A percentile compares a stretch with the other conserved stretches of the same genome.
phyloP scores from a whole-genome alignment of 35 echinoderm and acorn worm species.

The Lytechinus pictus region DNA sequence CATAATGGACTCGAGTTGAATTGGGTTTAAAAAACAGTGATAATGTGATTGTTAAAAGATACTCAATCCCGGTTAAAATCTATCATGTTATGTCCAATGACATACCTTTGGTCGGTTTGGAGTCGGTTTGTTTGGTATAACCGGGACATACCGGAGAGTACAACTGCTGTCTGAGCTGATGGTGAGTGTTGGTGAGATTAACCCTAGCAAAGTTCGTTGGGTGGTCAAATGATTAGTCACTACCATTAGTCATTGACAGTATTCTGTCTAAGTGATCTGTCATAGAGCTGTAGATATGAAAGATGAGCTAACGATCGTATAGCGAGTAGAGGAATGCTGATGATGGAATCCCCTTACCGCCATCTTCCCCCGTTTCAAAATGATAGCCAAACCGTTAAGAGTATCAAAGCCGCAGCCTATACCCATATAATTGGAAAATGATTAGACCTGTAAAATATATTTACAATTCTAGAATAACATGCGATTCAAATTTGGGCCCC shows the following conservation, averaged over 20 bases:
- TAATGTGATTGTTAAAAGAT: no score
- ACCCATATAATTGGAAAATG: background rate
- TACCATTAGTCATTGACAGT: slow-evolving; percentile 18
- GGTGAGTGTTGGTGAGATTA: background rate
- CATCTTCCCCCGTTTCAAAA: background rate
- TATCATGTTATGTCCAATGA: no score
- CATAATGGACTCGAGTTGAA: no score
- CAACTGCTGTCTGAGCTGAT: background rate
- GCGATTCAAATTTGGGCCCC: background rate
- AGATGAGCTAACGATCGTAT: background rate
- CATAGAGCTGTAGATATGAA: slow-evolving; percentile 11
- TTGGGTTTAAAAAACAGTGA: no score
- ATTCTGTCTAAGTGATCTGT: background rate
- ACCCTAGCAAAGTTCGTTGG: background rate
- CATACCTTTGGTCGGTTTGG: no score
- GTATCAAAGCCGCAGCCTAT: background rate
- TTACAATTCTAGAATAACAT: background rate
- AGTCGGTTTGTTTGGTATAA: background rate
- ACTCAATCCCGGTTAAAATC: no score
- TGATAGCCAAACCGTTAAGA: background rate
- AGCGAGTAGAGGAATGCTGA: background rate
- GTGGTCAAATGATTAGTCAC: slow-evolving; percentile 3
- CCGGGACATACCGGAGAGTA: background rate
- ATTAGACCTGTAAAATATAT: background rate
- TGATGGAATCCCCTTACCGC: background rate